Evolutionary conservation across 2,888 invertebrate species (phyloP), one percentile per base, ranked within the genome.

Genomic region (Boloria selene): DNA sequence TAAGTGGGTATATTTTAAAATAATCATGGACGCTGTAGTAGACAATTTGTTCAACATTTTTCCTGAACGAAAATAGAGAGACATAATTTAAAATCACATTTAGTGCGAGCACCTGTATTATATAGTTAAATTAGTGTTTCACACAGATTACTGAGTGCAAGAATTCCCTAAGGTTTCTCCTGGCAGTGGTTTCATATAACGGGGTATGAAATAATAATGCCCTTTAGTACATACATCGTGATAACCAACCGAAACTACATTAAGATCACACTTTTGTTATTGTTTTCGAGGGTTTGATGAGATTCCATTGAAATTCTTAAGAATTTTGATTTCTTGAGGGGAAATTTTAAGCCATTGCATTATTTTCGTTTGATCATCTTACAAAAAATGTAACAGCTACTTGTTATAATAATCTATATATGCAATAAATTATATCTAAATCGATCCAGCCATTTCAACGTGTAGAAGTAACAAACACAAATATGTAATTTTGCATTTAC

Each of bases 171-270:
- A 54, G 31, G 54, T 17, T 42, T 10, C 18, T 22, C 45, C 6
- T 26, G 22, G 58, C 58, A 18, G 47, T 58, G 58, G 58, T 58
- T 44, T 58, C 47, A 18, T 47, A 44, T 44, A 58, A 18, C 22
- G 45, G 47, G 22, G 45, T 58, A 58, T 47, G 47, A 58, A 47
- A 58, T 58, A 58, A n/a, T 47, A 58, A 58, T 47, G 10, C 45
- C 45, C 45, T 58, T 47, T 47, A 18, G 56, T 47, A 5, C 47
- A 47, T 14, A n/a, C 47, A n/a, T n/a, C 31, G 10, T 38, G 10
- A 38, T 7, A 38, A 7, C 7, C 7, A 38, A 38, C 31, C 10
- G 31, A 38, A 38, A 38, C 31, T 38, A 10, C 3, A 38, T 38
- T 10, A 10, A 22, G 17, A 18, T 13, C 22, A 22, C 50, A 38